Conservation (phyloP, 2,797 vertebrate species). For the Valencia hispanica region DNA sequence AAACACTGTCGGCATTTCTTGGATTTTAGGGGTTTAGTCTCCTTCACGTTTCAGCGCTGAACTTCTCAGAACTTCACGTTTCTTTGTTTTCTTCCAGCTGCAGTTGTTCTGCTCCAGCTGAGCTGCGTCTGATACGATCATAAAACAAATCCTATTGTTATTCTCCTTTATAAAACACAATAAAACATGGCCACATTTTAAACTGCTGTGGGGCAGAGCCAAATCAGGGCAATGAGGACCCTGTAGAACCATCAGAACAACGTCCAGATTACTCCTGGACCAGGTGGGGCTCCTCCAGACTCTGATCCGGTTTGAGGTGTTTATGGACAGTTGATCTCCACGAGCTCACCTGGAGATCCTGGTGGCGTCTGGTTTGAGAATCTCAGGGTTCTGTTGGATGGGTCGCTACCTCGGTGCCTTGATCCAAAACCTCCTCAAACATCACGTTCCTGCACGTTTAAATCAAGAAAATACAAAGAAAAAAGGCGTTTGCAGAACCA, state of each 20-base stretch:
- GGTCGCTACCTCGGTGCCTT: neutral
- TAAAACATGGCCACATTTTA: neutral
- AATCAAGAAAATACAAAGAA: neutral
- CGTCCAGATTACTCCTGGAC: neutral
- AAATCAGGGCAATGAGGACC: too few species aligned
- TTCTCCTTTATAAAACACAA: neutral
- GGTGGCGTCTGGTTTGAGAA: too few species aligned
- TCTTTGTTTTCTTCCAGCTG: neutral
- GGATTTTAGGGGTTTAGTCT: neutral
- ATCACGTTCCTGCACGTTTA: neutral
- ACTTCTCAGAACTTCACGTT: neutral
- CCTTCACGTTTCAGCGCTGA: neutral
- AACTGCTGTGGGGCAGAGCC: neutral
- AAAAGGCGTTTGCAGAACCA: neutral
- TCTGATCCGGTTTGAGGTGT: too few species aligned
- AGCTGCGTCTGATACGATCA: neutral
- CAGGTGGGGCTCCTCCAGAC: too few species aligned
- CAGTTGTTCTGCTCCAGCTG: neutral
- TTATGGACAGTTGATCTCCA: too few species aligned
- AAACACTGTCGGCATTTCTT: neutral
- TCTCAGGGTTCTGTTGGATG: neutral
- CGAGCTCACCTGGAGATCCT: too few species aligned
- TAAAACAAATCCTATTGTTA: neutral
- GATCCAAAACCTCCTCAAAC: neutral
- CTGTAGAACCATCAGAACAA: too few species aligned